These are phyloP conservation scores for Eurypyga helias DNA, from an alignment of 2,113 vertebrate genomes.

Conservation along the genomic window DNA sequence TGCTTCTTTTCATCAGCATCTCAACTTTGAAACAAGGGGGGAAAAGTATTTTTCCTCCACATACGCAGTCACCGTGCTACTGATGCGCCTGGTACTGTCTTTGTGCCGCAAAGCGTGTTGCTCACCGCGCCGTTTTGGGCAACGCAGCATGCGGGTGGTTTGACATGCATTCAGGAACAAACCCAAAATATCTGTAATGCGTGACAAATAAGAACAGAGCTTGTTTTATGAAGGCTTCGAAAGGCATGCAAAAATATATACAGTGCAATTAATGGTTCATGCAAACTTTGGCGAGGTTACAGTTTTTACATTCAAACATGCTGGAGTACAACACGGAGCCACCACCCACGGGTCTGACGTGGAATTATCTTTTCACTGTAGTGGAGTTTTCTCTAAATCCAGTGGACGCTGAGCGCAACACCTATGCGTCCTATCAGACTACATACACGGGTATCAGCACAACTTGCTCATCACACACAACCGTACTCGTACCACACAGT, in stretches of 20 bases:
- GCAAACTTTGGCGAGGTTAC: constrained; percentile 75
- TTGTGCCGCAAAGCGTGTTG: background rate
- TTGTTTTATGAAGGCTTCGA: constrained; percentile 46
- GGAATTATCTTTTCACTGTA: background rate
- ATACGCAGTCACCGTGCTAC: background rate
- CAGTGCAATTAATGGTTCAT: constrained; percentile 76
- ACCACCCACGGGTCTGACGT: background rate
- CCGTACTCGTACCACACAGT: constrained; percentile 98
- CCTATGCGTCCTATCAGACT: background rate
- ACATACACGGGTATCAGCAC: background rate
- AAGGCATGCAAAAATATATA: constrained; percentile 76
- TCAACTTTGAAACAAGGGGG: background rate
- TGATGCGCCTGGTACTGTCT: background rate
- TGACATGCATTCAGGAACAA: constrained; percentile 69
- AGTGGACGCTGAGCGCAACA: background rate
- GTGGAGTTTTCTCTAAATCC: constrained; percentile 7
- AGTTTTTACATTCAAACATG: constrained; percentile 71
- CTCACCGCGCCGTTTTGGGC: background rate
- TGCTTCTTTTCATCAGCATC: background rate
- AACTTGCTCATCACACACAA: constrained; percentile 83
- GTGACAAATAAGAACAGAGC: constrained; percentile 53
- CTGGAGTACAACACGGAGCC: constrained; percentile 22
- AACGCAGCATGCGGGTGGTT: constrained; percentile 66
- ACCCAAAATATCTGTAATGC: constrained; percentile 8
- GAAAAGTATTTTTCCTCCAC: background rate